Evolutionary conservation across 35 echinoderm and acorn worm species (phyloP).

Genomic region (Lytechinus variegatus): DNA sequence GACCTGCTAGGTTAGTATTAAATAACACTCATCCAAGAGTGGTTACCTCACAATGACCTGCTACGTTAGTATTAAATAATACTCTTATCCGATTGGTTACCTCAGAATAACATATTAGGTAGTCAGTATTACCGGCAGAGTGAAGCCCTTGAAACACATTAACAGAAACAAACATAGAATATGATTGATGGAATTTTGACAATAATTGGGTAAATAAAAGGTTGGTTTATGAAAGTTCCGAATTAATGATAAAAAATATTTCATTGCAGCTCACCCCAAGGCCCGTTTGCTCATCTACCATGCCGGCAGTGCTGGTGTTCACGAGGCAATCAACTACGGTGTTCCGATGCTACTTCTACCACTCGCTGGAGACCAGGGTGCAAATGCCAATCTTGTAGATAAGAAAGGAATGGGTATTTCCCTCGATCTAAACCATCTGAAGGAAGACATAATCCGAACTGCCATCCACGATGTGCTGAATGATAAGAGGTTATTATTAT

Average conservation of each 20-base stretch:
- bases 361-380: neutral
- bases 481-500: neutral
- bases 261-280: neutral
- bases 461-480: neutral
- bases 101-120: too few species aligned
- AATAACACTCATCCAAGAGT: neutral
- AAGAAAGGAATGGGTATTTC: neutral
- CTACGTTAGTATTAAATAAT: neutral
- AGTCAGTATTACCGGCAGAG: too few species aligned
- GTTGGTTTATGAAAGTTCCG: neutral
- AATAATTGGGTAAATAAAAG: too few species aligned
- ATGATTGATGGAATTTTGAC: too few species aligned
- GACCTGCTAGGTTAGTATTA: conserved; percentile 41
- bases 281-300: conserved; percentile 23
- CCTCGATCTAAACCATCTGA: neutral
- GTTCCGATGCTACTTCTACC: conserved; percentile 15
- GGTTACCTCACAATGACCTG: neutral
- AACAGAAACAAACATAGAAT: too few species aligned
- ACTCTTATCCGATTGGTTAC: too few species aligned
- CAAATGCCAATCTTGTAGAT: neutral
- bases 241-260: neutral
- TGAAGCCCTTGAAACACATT: too few species aligned
- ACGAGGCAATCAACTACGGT: neutral
- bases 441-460: neutral
- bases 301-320: neutral